Conservation (phyloP, 2,888 invertebrate genomes). For the Antheraea yamamai region DNA sequence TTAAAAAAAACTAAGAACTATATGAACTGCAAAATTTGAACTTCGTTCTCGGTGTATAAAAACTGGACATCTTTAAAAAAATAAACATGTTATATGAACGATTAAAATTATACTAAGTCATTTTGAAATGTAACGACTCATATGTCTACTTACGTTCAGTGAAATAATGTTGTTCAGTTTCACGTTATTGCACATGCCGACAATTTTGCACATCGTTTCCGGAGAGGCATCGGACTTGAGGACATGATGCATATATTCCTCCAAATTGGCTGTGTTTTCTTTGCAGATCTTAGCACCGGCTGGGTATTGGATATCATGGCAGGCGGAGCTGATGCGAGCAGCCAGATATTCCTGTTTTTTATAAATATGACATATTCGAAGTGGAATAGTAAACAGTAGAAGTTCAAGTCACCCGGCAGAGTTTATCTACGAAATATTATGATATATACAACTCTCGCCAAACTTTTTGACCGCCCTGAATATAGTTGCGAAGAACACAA, state of each 20-base stretch:
- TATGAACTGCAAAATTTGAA: too few relatives aligned
- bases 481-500: too few relatives aligned
- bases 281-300: constrained; percentile 86
- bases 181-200: constrained; percentile 91
- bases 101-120: too few relatives aligned
- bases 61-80: too few relatives aligned
- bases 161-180: constrained; percentile 84
- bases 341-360: constrained; percentile 86
- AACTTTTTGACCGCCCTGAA: too few relatives aligned
- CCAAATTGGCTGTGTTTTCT: constrained; percentile 79
- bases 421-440: neutral
- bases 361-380: neutral
- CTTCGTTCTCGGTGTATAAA: too few relatives aligned
- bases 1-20: too few relatives aligned
- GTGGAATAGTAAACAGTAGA: neutral
- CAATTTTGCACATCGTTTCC: constrained; percentile 90
- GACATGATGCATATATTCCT: constrained; percentile 90
- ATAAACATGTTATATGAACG: too few relatives aligned
- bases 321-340: constrained; percentile 90
- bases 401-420: neutral
- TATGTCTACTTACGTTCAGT: constrained; percentile 58
- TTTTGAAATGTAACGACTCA: too few relatives aligned
- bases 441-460: too few relatives aligned
- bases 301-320: constrained; percentile 87
- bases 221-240: constrained; percentile 92